Evolutionary conservation across 2,888 invertebrate species (phyloP), one percentile per base, ranked within the genome.

Genomic region (Stenichneumon culpator): DNA sequence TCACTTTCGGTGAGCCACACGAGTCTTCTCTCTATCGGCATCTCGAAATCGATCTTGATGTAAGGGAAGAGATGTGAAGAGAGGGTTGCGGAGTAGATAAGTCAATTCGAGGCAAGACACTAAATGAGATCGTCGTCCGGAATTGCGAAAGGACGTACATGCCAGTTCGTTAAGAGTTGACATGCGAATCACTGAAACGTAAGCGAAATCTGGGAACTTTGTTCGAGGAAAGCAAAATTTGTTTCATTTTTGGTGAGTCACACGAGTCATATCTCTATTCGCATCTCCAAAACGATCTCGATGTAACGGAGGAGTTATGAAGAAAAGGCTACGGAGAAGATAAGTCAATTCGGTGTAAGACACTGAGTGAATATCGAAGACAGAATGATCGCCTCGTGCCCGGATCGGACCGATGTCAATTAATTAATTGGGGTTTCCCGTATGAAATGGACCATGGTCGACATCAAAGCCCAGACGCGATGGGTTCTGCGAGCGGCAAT

Each of bases 391-490:
- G 82, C 77, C 78, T 78, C 25, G 52, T 63, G 54, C 44, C 86
- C 87, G 57, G 77, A 83, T 86, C 86, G 54, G 78, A 74, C 70
- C 87, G 86, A 88, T 88, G 86, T 86, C 89, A 89, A 91, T 92
- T 93, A 93, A 93, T 93, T 93, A 93, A 93, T 92, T 91, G 90
- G 89, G 90, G 89, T 60, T 90, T 87, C 73, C 79, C 87, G 89
- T 90, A 91, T 88, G 91, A 93, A 91, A 93, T 92, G 92, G 93
- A 92, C 91, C 90, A 82, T 86, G 90, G 89, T 88, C 88, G 90
- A 93, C 92, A 93, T 93, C 93, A 93, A 93, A 93, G 93, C 82
- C 79, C 82, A 87, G 88, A n/a, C 36, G 50, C 78, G 86, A 81
- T 86, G 82, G 88, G 86, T 89, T 91, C 88, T 63, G 67, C 68